Conservation (phyloP, 53 echinoderm and acorn worm species). For the Arbacia lixula region DNA sequence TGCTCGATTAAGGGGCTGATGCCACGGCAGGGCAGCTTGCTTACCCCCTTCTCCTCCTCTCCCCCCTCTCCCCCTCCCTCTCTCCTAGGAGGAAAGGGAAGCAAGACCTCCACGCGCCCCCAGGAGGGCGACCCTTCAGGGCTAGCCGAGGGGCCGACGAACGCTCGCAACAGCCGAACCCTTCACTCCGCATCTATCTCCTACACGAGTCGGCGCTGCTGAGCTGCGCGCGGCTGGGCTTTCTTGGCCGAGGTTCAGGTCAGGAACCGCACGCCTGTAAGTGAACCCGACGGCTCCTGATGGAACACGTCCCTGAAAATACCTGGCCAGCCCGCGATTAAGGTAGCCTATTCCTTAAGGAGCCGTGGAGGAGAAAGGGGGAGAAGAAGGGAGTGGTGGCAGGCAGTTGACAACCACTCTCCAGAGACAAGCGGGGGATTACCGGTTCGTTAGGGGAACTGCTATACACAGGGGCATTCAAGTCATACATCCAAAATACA, state of each 20-base stretch:
- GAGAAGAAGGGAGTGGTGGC: constrained; percentile 59
- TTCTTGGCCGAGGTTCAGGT: constrained; percentile 44
- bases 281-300: constrained; percentile 48
- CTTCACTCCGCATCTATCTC: too few relatives aligned
- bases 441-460: constrained; percentile 61
- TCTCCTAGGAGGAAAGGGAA: constrained; percentile 57
- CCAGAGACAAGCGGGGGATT: constrained; percentile 29
- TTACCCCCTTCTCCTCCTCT: too few relatives aligned
- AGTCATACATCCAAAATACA: constrained; percentile 47
- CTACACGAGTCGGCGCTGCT: too few relatives aligned
- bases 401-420: constrained; percentile 28
- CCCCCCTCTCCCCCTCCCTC: neutral
- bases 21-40: neutral
- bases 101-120: constrained; percentile 35
- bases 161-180: too few relatives aligned
- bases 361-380: neutral
- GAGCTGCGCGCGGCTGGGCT: neutral
- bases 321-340: constrained; percentile 39
- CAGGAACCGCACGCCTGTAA: constrained; percentile 38
- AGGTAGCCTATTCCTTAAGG: constrained; percentile 23
- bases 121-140: constrained; percentile 36
- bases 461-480: constrained; percentile 50
- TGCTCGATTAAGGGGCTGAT: constrained; percentile 46
- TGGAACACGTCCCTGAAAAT: constrained; percentile 42
- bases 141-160: too few relatives aligned